Conservation (phyloP, 2,113 vertebrate species). For the Hippocampus guttulatus region DNA sequence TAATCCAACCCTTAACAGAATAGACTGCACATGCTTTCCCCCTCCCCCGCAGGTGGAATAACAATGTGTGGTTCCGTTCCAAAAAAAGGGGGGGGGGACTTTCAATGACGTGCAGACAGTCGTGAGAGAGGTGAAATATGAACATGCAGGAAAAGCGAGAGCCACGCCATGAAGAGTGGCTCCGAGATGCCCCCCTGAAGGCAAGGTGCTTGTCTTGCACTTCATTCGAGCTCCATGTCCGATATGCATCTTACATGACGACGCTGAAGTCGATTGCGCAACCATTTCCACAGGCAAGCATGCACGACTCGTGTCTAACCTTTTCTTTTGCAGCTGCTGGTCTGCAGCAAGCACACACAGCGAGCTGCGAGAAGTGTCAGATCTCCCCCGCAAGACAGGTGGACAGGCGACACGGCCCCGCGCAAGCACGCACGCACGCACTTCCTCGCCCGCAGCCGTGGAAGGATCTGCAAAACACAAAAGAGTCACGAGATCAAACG, state of each 20-base stretch:
- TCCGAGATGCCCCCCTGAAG: conserved; percentile 31
- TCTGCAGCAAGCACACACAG: conserved; percentile 7
- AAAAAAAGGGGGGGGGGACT: conserved; percentile 43
- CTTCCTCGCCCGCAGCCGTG: background rate
- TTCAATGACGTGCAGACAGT: conserved; percentile 62
- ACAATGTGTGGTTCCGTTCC: conserved; percentile 53
- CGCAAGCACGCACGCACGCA: conserved; percentile 2
- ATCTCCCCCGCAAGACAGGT: conserved; percentile 31
- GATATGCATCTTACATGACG: background rate
- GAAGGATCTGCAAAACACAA: conserved; percentile 40
- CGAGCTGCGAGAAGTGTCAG: conserved; percentile 23
- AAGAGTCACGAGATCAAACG: conserved; percentile 21
- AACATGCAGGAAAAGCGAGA: conserved; percentile 30
- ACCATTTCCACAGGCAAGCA: background rate
- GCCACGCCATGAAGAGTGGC: conserved; percentile 29
- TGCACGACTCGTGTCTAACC: background rate
- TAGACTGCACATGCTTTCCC: conserved; percentile 33
- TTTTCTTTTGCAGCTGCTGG: background rate
- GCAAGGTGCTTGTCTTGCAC: conserved; percentile 29
- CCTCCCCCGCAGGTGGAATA: conserved; percentile 56
- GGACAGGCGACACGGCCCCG: conserved; percentile 27
- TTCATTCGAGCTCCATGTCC: conserved; percentile 26
- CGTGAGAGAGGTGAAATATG: conserved; percentile 54
- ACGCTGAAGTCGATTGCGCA: background rate
- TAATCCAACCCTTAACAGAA: conserved; percentile 69